phyloP scores from a whole-genome alignment of 2,113 vertebrate species.

The Clarias magur region DNA sequence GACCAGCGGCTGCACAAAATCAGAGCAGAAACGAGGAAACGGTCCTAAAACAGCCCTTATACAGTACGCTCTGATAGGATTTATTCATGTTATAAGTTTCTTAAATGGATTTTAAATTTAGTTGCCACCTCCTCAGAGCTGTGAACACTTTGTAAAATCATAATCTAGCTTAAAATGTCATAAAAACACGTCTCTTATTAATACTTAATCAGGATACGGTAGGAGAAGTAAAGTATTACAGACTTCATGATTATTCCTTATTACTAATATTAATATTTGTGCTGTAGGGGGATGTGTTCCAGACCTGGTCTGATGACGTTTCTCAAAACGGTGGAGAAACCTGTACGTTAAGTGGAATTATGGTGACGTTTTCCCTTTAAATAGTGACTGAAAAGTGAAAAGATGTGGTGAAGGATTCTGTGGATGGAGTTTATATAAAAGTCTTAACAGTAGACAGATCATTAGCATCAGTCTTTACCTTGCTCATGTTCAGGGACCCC shows the following conservation, averaged over 20 bases:
- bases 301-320: neutral
- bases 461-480: neutral
- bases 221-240: neutral
- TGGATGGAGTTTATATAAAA: neutral
- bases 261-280: neutral
- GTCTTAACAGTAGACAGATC: neutral
- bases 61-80: neutral
- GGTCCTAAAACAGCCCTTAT: neutral
- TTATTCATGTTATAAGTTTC: neutral
- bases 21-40: neutral
- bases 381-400: neutral
- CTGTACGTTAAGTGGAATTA: neutral
- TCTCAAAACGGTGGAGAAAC: neutral
- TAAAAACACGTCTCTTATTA: neutral
- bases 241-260: neutral
- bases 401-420: neutral
- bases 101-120: no score
- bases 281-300: neutral
- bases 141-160: neutral
- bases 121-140: neutral
- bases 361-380: neutral
- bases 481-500: neutral
- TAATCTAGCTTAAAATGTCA: neutral
- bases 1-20: conserved; percentile 37
- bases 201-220: neutral